phyloP scores from a whole-genome alignment of 1,140 invertebrate species.

The Phocides pigmalion region DNA sequence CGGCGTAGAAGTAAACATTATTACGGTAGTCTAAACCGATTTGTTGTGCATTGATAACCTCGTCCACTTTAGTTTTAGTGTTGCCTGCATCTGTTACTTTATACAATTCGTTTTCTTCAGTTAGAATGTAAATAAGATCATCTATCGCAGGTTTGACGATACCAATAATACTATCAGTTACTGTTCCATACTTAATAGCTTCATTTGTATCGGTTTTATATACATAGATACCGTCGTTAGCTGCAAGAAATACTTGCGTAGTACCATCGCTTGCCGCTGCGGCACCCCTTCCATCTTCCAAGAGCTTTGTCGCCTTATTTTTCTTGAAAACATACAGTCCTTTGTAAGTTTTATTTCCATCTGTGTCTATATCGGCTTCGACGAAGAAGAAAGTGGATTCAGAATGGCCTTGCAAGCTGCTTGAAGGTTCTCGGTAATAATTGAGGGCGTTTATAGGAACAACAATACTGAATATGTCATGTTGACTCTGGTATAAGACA shows the following conservation, averaged over 20 bases:
- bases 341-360: background rate
- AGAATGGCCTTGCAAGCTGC: background rate
- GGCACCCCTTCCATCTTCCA: conserved; percentile 57
- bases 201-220: conserved; percentile 46
- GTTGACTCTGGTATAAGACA: background rate
- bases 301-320: conserved; percentile 48
- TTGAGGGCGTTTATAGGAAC: background rate
- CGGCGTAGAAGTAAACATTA: conserved; percentile 60
- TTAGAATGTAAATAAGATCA: conserved; percentile 59
- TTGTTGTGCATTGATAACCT: conserved; percentile 50
- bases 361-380: background rate
- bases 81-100: conserved; percentile 58
- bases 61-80: conserved; percentile 53
- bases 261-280: conserved; percentile 50
- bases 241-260: conserved; percentile 55
- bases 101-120: conserved; percentile 52
- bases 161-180: conserved; percentile 56
- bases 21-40: conserved; percentile 56
- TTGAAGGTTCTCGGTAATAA: background rate
- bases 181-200: conserved; percentile 60
- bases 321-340: conserved; percentile 28
- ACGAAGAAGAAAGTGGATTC: background rate
- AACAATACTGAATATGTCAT: background rate
- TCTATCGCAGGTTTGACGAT: conserved; percentile 50
- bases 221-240: conserved; percentile 58